These are phyloP conservation scores for Macheiramphus alcinus DNA, from an alignment of 2,113 vertebrate genomes.

Conservation along the genomic window DNA sequence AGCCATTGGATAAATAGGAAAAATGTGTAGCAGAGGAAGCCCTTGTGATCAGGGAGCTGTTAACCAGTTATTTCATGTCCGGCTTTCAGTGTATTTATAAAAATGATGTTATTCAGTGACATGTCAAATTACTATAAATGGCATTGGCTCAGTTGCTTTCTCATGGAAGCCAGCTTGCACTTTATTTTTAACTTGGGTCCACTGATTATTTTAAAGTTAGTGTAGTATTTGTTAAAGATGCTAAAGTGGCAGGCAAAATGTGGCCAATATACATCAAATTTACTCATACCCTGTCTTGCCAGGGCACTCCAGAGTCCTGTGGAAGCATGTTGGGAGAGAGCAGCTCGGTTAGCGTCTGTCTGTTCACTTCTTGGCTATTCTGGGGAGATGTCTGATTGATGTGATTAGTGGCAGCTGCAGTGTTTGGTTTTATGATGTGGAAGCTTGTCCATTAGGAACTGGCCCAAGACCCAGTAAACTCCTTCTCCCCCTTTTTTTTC, in stretches of 20 bases:
- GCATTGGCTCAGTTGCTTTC: conserved; percentile 29
- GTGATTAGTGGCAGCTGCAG: conserved; percentile 38
- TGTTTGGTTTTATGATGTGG: conserved; percentile 22
- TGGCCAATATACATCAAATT: neutral
- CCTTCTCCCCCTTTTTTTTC: neutral
- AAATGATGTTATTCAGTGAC: conserved; percentile 66
- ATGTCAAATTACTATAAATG: conserved; percentile 61
- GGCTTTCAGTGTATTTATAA: conserved; percentile 65
- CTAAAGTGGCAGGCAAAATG: neutral
- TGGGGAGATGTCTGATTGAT: neutral
- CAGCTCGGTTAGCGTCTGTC: neutral
- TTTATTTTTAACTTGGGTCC: conserved; percentile 41
- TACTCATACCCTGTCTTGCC: neutral
- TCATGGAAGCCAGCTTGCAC: conserved; percentile 28
- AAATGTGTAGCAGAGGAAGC: conserved; percentile 70
- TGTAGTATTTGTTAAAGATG: conserved; percentile 1
- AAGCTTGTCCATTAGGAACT: conserved; percentile 23
- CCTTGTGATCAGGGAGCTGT: conserved; percentile 67
- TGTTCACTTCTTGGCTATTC: neutral
- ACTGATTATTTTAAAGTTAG: conserved; percentile 27
- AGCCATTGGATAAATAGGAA: conserved; percentile 68
- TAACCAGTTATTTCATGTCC: conserved; percentile 70
- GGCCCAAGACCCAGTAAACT: conserved; percentile 20
- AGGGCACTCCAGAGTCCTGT: neutral
- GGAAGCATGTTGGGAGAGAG: neutral